Evolutionary conservation across 2,113 vertebrate species (phyloP).

Genomic region (Corvus moneduloides): DNA sequence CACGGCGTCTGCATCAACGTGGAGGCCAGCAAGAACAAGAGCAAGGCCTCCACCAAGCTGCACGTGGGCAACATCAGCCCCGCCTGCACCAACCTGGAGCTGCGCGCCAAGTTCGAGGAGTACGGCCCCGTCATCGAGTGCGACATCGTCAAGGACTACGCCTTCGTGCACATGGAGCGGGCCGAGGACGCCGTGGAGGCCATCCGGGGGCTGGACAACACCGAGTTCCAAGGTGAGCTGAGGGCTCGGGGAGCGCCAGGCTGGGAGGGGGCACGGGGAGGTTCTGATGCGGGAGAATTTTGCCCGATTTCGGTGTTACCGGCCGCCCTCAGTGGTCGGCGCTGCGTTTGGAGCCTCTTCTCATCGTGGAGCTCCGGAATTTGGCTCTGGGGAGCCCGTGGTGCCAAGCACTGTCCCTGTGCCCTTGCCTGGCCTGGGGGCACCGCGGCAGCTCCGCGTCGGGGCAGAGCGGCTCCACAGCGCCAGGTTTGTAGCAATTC

Average conservation of each 20-base stretch:
- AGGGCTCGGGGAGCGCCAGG: fast-evolving
- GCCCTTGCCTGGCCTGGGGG: fast-evolving
- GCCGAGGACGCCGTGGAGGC: slow-evolving; percentile 83
- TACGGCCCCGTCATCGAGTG: slow-evolving; percentile 87
- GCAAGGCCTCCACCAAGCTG: slow-evolving; percentile 90
- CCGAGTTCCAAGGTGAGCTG: neutral
- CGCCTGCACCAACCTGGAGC: slow-evolving; percentile 89
- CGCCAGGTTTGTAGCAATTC: neutral
- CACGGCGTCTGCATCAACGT: slow-evolving; percentile 94
- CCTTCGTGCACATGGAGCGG: slow-evolving; percentile 94
- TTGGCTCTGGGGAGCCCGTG: neutral
- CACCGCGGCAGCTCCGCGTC: fast-evolving
- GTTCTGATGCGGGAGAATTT: neutral
- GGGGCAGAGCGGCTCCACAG: neutral
- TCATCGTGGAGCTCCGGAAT: fast-evolving
- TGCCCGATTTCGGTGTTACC: fast-evolving
- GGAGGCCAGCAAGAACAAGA: slow-evolving; percentile 90
- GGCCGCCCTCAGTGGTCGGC: fast-evolving
- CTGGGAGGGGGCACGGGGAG: neutral
- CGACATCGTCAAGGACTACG: slow-evolving; percentile 88
- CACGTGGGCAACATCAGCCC: slow-evolving; percentile 91
- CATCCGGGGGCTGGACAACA: too few species aligned
- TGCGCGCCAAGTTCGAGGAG: slow-evolving; percentile 92
- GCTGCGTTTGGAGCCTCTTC: too few species aligned
- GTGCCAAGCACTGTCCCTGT: neutral